Evolutionary conservation across 1,140 invertebrate genomes (phyloP), one percentile per base, ranked within the genome.

Genomic region (Micrasema longulum): DNA sequence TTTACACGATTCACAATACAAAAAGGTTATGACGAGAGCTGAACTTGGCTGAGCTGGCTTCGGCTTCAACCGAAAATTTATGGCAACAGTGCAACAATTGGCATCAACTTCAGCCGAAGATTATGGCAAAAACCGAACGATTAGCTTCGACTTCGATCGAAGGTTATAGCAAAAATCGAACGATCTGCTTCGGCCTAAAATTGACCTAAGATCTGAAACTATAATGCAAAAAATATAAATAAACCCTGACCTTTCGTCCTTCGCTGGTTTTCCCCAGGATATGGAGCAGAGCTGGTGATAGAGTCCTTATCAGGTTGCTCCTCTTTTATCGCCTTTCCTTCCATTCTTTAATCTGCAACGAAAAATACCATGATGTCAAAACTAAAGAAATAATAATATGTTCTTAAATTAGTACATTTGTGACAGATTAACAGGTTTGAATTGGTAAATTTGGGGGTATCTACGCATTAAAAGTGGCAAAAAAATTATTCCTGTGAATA

Each of bases 321-420:
- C 72, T 82, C 81, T 69, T 82, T 82, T 50, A 82, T 80, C 26
- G 77, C 69, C 72, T 82, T 82, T 45, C 78, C 78, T 71, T 82
- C 81, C 77, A 82, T 80, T n/a, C n/a, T 47, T 72, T 79, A 63
- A 79, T 81, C 72, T 22, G 77, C 78, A 73, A 75, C 38, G 64
- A 57, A 45, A 26, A 65, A 57, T n/a, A n/a, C n/a, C n/a, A n/a
- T n/a, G n/a, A n/a, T n/a, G n/a, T n/a, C n/a, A n/a, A n/a, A n/a
- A n/a, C n/a, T n/a, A n/a, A n/a, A n/a, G n/a, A n/a, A n/a, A n/a
- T n/a, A n/a, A n/a, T n/a, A n/a, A n/a, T n/a, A n/a, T n/a, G n/a
- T n/a, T n/a, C n/a, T n/a, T n/a, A n/a, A n/a, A n/a, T n/a, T n/a
- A n/a, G n/a, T n/a, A n/a, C n/a, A n/a, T n/a, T n/a, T n/a, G n/a